Base-by-base conservation (phyloP, 2,888 invertebrate species). In the Oxycera nigricornis region DNA sequence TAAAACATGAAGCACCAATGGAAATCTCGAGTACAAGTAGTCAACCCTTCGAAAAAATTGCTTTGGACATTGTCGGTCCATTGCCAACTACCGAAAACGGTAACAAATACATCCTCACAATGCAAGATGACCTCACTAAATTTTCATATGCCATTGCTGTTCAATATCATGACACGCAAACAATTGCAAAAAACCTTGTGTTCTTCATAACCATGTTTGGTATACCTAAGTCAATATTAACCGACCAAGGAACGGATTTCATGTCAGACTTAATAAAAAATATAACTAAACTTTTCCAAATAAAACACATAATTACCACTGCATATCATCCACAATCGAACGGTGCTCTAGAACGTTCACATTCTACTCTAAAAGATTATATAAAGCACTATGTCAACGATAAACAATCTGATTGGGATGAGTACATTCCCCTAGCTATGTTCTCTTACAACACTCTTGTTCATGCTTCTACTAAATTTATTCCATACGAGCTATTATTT, bases 81-180 rank as follows among this genome's bases (percentile, higher is more conserved):
- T 67, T 81, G 67, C 79, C 79, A 17, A 31, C 77, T n/a, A 79
- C 78, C 2, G 73, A 78, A 74, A 72, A 77, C 39, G 79, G 78
- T 20, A 79, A 80, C 75, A 77, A 73, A 74, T 81, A 77, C 72
- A 73, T 83, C 24, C 65, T 84, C n/a, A 82, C 82, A 0, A 22
- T 81, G 2, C 81, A 82, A 77, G 81, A 82, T 57, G 81, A 82
- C 74, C 70, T 82, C 7, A 80, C 82, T 0, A 82, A 83, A 79
- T 83, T 78, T 76, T 79, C 80, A 7, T 76, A 79, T 74, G 82
- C 81, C 11, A 77, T 76, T 50, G 73, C 81, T 0, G 76, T 84
- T 6, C 79, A 78, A 3, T 81, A 82, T 78, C 80, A 73, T 41
- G 73, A 82, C 77, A 78, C 83, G 0, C 26, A 50, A 28, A 82